Conservation (phyloP, 1,140 invertebrate genomes). For the Leptonema lineaticorne region DNA sequence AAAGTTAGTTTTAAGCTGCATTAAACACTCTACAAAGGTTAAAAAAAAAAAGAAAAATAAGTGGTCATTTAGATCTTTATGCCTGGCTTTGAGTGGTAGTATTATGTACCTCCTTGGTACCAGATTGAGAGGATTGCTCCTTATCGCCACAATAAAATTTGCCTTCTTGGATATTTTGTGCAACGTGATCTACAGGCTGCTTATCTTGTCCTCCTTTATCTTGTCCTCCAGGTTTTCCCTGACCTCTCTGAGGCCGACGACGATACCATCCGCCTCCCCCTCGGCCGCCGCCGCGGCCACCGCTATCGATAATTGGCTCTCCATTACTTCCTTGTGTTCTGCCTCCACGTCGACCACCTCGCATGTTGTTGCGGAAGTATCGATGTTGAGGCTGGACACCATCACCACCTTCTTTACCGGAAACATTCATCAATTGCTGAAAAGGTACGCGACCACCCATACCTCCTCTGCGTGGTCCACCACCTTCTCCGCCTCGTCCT, state of each 20-base stretch:
- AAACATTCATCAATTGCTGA: conserved; percentile 44
- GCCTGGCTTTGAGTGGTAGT: conserved; percentile 56
- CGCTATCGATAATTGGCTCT: conserved; percentile 43
- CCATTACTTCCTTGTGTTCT: conserved; percentile 48
- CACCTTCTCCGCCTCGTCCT: conserved; percentile 52
- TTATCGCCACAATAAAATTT: conserved; percentile 9
- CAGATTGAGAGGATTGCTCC: background rate
- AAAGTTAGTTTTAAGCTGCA: conserved; percentile 30
- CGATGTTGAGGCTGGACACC: conserved; percentile 51
- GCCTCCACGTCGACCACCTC: conserved; percentile 51
- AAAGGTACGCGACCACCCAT: conserved; percentile 42
- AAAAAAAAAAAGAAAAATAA: conserved; percentile 8
- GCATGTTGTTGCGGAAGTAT: conserved; percentile 53
- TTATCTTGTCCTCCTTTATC: conserved; percentile 19
- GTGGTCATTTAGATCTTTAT: conserved; percentile 40
- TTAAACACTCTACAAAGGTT: conserved; percentile 30
- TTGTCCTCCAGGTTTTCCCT: conserved; percentile 36
- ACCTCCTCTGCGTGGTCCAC: conserved; percentile 51
- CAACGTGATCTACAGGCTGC: conserved; percentile 5
- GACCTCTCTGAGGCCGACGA: conserved; percentile 43
- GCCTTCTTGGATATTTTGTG: conserved; percentile 5
- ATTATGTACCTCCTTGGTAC: conserved; percentile 46
- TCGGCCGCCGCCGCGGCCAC: conserved; percentile 47
- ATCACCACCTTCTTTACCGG: conserved; percentile 46
- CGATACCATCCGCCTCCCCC: conserved; percentile 38